A percentile compares a stretch with the other conserved stretches of the same genome.
phyloP scores from a whole-genome alignment of 1,140 invertebrate species.

The Neodiprion pinetum region DNA sequence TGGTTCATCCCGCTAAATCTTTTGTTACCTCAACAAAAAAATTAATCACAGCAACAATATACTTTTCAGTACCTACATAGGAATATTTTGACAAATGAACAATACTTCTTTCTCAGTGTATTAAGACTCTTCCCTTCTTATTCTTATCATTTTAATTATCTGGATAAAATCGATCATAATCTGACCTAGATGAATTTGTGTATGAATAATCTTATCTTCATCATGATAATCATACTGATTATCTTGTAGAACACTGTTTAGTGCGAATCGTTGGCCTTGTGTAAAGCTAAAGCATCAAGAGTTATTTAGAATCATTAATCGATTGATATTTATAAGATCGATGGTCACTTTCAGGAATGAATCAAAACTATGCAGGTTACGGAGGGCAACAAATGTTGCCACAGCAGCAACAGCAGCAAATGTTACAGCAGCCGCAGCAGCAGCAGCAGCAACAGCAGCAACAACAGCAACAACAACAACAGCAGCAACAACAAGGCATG shows the following conservation, averaged over 20 bases:
- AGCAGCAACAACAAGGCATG: conserved; percentile 48
- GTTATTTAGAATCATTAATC: conserved; percentile 8
- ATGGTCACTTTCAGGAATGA: conserved; percentile 49
- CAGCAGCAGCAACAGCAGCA: conserved; percentile 65
- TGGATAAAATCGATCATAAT: too few relatives aligned
- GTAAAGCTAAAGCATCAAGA: conserved; percentile 8
- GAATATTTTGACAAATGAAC: too few relatives aligned
- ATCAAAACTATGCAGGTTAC: conserved; percentile 67
- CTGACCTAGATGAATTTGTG: too few relatives aligned
- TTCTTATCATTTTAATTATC: too few relatives aligned
- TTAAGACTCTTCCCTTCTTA: too few relatives aligned
- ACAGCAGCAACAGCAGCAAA: conserved; percentile 58
- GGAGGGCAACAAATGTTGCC: conserved; percentile 68
- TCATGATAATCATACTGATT: background rate
- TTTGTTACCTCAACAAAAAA: too few relatives aligned
- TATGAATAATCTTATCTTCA: background rate
- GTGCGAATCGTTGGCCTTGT: background rate
- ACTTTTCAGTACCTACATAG: too few relatives aligned
- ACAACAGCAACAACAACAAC: conserved; percentile 48
- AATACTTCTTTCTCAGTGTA: too few relatives aligned
- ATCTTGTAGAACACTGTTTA: too few relatives aligned
- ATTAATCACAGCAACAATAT: too few relatives aligned
- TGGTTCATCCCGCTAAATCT: too few relatives aligned
- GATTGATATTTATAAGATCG: too few relatives aligned
- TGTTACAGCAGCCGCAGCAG: conserved; percentile 53